Evolutionary conservation across 2,113 vertebrate species (phyloP).

Genomic region (Columba livia): DNA sequence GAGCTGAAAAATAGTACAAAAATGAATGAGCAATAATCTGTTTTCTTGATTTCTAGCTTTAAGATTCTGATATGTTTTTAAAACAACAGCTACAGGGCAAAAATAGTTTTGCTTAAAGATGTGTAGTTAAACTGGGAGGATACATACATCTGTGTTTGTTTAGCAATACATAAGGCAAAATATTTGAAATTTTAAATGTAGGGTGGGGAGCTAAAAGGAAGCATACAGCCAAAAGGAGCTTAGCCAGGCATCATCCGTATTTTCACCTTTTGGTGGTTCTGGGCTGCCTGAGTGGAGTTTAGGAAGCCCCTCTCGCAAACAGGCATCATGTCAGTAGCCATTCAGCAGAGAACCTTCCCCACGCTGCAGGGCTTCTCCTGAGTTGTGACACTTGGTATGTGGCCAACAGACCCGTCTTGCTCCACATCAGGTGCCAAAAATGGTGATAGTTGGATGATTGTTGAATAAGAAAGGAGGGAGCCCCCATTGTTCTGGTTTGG

Average conservation of each 20-base stretch:
- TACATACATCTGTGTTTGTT: neutral
- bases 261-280: neutral
- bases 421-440: neutral
- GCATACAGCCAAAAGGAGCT: neutral
- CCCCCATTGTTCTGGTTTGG: too few relatives aligned
- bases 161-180: neutral
- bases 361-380: neutral
- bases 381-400: neutral
- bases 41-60: neutral
- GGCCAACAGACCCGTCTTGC: too few relatives aligned
- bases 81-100: neutral
- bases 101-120: neutral
- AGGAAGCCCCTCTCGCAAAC: neutral
- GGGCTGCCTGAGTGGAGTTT: neutral
- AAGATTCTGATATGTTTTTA: neutral
- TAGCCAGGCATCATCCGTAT: neutral
- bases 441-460: neutral
- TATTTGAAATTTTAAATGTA: neutral
- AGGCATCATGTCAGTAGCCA: accelerated
- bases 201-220: neutral
- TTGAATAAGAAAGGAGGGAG: neutral
- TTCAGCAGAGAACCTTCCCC: neutral
- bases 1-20: neutral
- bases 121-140: neutral
- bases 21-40: neutral